These are phyloP conservation scores for Gasterosteus nipponicus DNA, from an alignment of 2,113 vertebrate genomes.

Conservation along the genomic window DNA sequence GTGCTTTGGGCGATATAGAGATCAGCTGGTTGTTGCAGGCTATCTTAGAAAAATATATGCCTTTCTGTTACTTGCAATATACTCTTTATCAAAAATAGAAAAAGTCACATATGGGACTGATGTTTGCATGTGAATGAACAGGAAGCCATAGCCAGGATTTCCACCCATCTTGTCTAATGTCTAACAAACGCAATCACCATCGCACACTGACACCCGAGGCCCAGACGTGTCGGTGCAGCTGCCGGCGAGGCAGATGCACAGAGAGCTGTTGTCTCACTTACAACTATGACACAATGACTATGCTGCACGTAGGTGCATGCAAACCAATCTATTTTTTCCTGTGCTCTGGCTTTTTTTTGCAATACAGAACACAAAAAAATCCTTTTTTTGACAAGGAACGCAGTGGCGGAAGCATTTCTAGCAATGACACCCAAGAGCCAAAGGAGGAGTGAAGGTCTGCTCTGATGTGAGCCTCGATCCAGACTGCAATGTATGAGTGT, in stretches of 20 bases:
- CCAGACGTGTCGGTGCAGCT: constrained; percentile 70
- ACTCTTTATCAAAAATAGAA: constrained; percentile 36
- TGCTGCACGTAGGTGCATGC: constrained; percentile 67
- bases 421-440: constrained; percentile 56
- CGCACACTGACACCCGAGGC: constrained; percentile 65
- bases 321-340: constrained; percentile 69
- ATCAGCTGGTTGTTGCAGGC: constrained; percentile 13
- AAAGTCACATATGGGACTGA: constrained; percentile 33
- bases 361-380: background rate
- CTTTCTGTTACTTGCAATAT: constrained; percentile 2
- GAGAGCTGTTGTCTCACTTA: constrained; percentile 75
- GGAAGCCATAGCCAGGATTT: constrained; percentile 38
- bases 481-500: constrained; percentile 48
- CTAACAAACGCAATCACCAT: constrained; percentile 74
- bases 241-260: constrained; percentile 57
- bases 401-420: constrained; percentile 52
- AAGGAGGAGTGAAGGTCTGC: constrained; percentile 55
- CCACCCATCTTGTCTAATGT: constrained; percentile 63
- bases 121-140: constrained; percentile 55
- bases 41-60: background rate
- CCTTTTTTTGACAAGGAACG: constrained; percentile 54
- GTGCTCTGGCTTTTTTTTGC: constrained; percentile 34
- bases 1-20: constrained; percentile 4
- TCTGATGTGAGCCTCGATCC: constrained; percentile 23
- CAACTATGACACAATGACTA: constrained; percentile 64